A percentile compares a stretch with the other conserved stretches of the same genome.
Evolutionary conservation across 2,797 vertebrate genomes (phyloP).

Genomic region (Rhinogobio ventralis): DNA sequence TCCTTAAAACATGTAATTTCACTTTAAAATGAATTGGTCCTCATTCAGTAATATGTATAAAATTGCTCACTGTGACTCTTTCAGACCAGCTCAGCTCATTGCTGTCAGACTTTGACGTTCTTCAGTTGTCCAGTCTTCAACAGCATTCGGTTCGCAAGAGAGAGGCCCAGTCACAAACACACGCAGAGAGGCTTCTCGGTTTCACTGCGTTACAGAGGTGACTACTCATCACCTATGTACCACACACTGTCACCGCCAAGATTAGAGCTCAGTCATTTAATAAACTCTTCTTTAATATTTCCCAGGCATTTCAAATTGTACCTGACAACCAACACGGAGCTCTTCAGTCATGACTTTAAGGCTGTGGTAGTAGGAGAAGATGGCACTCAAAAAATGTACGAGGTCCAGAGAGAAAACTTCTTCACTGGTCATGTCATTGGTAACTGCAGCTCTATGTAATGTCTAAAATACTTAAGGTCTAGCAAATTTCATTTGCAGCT

Average conservation of each 20-base stretch:
- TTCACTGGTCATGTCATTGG: slow-evolving; percentile 93
- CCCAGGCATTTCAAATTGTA: slow-evolving; percentile 90
- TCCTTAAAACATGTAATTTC: too few species aligned
- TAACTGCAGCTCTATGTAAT: slow-evolving; percentile 62
- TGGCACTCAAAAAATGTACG: slow-evolving; percentile 75
- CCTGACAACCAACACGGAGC: slow-evolving; percentile 89
- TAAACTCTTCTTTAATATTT: slow-evolving; percentile 62
- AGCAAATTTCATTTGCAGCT: background rate
- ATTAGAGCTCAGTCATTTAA: background rate
- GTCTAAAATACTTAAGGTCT: slow-evolving; percentile 1
- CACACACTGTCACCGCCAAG: background rate
- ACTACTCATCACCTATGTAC: background rate
- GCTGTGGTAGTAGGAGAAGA: slow-evolving; percentile 84
- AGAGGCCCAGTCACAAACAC: slow-evolving; percentile 83
- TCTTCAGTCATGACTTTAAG: slow-evolving; percentile 88
- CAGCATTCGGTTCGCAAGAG: slow-evolving; percentile 88
- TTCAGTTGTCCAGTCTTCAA: slow-evolving; percentile 84
- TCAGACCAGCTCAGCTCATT: slow-evolving; percentile 79
- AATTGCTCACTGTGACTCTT: slow-evolving; percentile 24
- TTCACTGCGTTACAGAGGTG: slow-evolving; percentile 91
- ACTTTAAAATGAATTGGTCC: too few species aligned
- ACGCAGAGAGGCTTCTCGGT: slow-evolving; percentile 86
- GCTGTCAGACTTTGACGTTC: slow-evolving; percentile 89
- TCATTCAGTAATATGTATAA: background rate
- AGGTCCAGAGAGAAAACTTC: slow-evolving; percentile 89